Conservation (phyloP, 1,140 invertebrate genomes). For the Mactra quadrangularis region DNA sequence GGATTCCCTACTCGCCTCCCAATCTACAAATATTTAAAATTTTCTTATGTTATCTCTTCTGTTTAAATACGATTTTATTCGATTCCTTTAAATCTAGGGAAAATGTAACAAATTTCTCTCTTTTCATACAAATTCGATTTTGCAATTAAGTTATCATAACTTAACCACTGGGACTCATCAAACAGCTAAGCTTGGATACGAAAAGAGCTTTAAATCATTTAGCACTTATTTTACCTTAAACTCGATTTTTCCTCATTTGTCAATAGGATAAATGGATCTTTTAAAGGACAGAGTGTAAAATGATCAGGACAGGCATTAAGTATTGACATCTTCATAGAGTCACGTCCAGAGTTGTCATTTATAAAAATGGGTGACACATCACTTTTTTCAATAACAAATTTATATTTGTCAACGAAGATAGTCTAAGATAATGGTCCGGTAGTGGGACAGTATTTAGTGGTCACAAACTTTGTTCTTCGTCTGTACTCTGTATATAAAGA, state of each 20-base stretch:
- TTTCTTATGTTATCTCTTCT: slow-evolving; percentile 22
- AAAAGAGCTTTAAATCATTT: neutral
- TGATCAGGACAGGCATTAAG: neutral
- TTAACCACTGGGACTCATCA: slow-evolving; percentile 3
- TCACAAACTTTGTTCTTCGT: no score
- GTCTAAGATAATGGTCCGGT: no score
- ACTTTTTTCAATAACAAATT: no score
- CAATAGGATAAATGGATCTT: slow-evolving; percentile 8
- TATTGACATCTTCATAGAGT: neutral
- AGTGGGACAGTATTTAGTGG: no score
- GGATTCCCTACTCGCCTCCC: neutral
- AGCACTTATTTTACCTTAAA: neutral
- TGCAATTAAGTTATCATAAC: slow-evolving; percentile 18
- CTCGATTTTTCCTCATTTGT: neutral
- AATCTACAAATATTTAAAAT: slow-evolving; percentile 35
- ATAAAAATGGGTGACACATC: neutral
- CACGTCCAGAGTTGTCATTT: slow-evolving; percentile 10
- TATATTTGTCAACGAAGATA: no score
- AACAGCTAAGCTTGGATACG: neutral
- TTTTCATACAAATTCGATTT: slow-evolving; percentile 32
- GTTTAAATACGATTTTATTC: slow-evolving; percentile 39
- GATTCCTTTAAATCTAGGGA: slow-evolving; percentile 44
- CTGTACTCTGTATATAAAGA: no score
- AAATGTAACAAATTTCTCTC: slow-evolving; percentile 20
- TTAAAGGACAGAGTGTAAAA: neutral